These are phyloP conservation scores for Gila robusta DNA, from an alignment of 2,797 vertebrate species.

Conservation along the genomic window DNA sequence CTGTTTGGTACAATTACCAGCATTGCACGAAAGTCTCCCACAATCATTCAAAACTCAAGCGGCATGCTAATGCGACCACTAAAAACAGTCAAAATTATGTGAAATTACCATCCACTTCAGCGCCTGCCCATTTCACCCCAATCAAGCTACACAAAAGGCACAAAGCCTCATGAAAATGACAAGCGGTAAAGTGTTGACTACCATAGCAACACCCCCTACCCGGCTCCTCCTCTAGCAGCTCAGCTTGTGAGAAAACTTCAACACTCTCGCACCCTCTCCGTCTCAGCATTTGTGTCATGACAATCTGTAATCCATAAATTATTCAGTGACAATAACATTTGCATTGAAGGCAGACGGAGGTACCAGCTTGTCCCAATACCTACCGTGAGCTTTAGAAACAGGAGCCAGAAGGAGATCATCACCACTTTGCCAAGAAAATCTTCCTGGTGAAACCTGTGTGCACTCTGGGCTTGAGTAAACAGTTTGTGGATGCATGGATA, in stretches of 20 bases:
- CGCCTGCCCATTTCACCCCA: slow-evolving; percentile 41
- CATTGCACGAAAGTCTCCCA: slow-evolving; percentile 10
- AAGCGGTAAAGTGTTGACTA: slow-evolving; percentile 62
- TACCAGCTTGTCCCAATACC: slow-evolving; percentile 52
- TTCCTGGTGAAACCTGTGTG: neutral
- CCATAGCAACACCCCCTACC: slow-evolving; percentile 73
- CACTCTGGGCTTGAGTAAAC: slow-evolving; percentile 11
- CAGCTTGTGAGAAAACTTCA: slow-evolving; percentile 70
- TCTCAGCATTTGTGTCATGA: slow-evolving; percentile 57
- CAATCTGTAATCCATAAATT: slow-evolving; percentile 60
- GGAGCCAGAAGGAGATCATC: slow-evolving; percentile 60
- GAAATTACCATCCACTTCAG: slow-evolving; percentile 48
- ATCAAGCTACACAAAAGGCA: slow-evolving; percentile 61
- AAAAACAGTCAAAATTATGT: slow-evolving; percentile 42
- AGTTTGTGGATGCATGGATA: slow-evolving; percentile 20
- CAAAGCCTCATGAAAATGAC: slow-evolving; percentile 63
- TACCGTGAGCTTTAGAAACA: slow-evolving; percentile 66
- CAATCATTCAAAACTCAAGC: slow-evolving; percentile 25
- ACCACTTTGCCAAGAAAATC: slow-evolving; percentile 17
- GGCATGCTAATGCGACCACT: slow-evolving; percentile 38
- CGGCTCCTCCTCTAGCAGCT: slow-evolving; percentile 64
- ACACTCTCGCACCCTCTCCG: slow-evolving; percentile 60
- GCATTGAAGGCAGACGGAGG: slow-evolving; percentile 47
- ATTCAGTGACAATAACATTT: slow-evolving; percentile 64
- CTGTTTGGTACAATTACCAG: slow-evolving; percentile 27